Percentiles rank a stretch among this genome's conserved stretches.
Evolutionary conservation across 2,888 invertebrate genomes (phyloP).

Genomic region (Monopis laevigella): DNA sequence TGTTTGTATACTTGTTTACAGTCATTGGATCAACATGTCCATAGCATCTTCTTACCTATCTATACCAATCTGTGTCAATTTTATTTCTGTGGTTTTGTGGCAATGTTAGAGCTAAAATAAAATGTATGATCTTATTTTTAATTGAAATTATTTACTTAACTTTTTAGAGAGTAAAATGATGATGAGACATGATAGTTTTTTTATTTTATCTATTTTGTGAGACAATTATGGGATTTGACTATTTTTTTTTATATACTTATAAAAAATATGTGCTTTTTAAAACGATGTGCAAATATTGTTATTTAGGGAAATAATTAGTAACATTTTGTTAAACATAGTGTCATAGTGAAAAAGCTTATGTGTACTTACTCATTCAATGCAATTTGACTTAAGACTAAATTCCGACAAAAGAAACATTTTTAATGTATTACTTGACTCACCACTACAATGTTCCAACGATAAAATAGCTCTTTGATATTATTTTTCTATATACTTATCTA

Average conservation of each 20-base stretch:
- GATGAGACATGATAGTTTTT: conserved; percentile 5
- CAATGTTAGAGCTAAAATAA: conserved; percentile 7
- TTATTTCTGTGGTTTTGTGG: conserved; percentile 13
- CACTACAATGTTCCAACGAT: conserved; percentile 44
- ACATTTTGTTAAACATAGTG: conserved; percentile 6
- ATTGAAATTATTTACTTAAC: conserved; percentile 8
- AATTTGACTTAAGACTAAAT: conserved; percentile 7
- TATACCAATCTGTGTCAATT: conserved; percentile 16
- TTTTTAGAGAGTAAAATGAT: conserved; percentile 5
- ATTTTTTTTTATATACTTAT: conserved; percentile 4
- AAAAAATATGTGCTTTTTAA: conserved; percentile 7
- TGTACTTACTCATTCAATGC: too few relatives aligned
- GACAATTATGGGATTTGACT: conserved; percentile 8
- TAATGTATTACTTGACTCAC: conserved; percentile 33
- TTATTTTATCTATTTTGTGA: conserved; percentile 7
- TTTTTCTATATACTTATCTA: conserved; percentile 61
- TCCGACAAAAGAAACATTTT: conserved; percentile 3
- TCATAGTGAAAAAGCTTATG: conserved; percentile 4
- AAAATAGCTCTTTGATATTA: conserved; percentile 62
- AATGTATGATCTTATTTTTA: conserved; percentile 3
- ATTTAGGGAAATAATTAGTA: conserved; percentile 6
- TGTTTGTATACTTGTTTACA: conserved; percentile 33
- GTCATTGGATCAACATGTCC: conserved; percentile 53
- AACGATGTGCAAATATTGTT: conserved; percentile 5
- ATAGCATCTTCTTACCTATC: too few relatives aligned